Conservation (phyloP, 2,888 invertebrate genomes). For the Metacarcinus magister region DNA sequence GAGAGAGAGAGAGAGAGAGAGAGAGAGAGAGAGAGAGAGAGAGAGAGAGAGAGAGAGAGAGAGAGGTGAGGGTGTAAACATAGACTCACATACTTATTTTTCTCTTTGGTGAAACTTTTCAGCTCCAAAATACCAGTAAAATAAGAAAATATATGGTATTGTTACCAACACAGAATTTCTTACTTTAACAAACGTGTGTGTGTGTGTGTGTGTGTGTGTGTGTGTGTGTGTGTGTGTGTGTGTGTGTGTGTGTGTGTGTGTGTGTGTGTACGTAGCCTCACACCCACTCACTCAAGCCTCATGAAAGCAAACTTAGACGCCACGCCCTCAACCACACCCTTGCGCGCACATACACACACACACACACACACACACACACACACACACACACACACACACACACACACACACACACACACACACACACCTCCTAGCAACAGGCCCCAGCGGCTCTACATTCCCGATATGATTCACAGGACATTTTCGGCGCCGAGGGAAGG, state of each 20-base stretch:
- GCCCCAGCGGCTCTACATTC: neutral
- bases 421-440: neutral
- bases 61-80: neutral
- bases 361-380: conserved; percentile 26
- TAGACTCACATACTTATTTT: neutral
- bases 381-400: conserved; percentile 26
- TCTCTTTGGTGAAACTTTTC: neutral
- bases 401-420: conserved; percentile 26
- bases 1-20: no score
- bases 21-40: neutral
- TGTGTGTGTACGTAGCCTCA: no score
- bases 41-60: conserved; percentile 2
- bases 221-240: neutral
- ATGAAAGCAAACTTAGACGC: neutral
- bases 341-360: no score
- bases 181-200: no score
- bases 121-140: neutral
- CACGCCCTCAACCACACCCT: neutral
- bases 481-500: neutral
- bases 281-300: neutral
- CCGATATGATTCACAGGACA: neutral
- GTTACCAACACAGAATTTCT: no score
- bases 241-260: neutral
- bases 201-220: no score
- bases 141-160: no score